Conservation (phyloP, 2,113 vertebrate species). For the Larimichthys polyactis region DNA sequence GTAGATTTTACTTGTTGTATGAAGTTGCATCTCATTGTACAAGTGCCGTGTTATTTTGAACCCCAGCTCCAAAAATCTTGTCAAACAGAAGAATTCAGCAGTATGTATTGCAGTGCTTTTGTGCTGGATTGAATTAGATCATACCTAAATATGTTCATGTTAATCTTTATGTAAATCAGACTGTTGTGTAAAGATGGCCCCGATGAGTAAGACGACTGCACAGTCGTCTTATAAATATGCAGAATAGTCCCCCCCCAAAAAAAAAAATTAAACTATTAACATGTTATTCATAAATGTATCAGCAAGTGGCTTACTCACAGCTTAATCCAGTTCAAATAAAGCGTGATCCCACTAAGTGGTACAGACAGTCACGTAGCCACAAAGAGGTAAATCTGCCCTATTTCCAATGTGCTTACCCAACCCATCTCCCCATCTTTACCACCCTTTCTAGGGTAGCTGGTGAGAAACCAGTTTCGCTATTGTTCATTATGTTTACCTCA, state of each 20-base stretch:
- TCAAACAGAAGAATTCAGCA: not conserved
- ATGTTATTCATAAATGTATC: not conserved
- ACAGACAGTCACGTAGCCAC: slow-evolving; percentile 10
- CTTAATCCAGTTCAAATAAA: slow-evolving; percentile 22
- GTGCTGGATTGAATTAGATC: not conserved
- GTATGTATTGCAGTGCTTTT: not conserved
- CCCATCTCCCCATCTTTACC: slow-evolving; percentile 14
- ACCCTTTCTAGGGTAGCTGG: slow-evolving; percentile 19
- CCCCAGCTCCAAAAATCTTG: not conserved
- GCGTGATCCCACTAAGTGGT: slow-evolving; percentile 32
- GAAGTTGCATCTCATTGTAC: not conserved
- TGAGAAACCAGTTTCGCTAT: slow-evolving; percentile 47
- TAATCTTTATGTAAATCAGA: not conserved
- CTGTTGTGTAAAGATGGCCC: slow-evolving; percentile 1
- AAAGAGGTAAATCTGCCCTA: slow-evolving; percentile 40
- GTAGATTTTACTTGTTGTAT: not conserved
- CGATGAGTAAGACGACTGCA: not conserved
- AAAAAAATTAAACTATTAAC: not conserved
- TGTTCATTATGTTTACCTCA: slow-evolving; percentile 63
- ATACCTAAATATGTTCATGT: not conserved
- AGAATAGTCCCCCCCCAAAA: not conserved
- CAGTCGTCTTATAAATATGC: slow-evolving; percentile 6
- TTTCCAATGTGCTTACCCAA: slow-evolving; percentile 22
- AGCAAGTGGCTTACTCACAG: not conserved
- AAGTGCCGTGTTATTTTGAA: not conserved